A percentile compares a stretch with the other conserved stretches of the same genome.
These are phyloP conservation scores for Gallinago nigripennis DNA, from an alignment of 2,797 vertebrate genomes.

Conservation along the genomic window DNA sequence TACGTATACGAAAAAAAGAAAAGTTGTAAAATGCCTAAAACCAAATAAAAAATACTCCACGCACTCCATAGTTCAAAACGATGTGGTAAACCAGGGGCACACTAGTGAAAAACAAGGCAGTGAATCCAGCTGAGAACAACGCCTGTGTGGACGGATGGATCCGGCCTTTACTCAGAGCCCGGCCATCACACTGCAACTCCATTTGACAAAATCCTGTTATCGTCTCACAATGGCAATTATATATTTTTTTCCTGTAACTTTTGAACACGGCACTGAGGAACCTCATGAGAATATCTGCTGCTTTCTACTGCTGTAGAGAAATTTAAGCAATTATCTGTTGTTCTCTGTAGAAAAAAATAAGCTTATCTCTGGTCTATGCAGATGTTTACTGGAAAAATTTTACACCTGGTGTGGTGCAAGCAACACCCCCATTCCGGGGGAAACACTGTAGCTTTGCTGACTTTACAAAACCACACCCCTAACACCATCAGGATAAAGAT, in stretches of 20 bases:
- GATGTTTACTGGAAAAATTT: background rate
- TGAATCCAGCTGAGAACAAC: background rate
- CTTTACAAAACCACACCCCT: background rate
- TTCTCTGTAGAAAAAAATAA: background rate
- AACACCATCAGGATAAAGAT: background rate
- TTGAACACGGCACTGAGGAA: background rate
- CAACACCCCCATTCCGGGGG: background rate
- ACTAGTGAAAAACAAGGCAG: background rate
- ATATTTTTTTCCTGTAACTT: background rate
- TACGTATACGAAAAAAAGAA: background rate
- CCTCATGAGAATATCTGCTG: background rate
- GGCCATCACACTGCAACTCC: background rate
- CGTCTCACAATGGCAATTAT: background rate
- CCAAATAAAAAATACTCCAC: background rate
- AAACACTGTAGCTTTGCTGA: background rate
- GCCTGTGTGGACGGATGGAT: background rate
- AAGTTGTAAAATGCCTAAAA: background rate
- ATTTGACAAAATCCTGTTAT: background rate
- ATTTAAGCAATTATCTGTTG: background rate
- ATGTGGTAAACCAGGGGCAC: background rate
- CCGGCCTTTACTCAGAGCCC: background rate
- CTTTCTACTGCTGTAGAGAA: background rate
- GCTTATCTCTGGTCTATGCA: background rate
- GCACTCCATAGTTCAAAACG: accelerated
- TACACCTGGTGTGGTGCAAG: background rate